Percentiles rank a stretch among this genome's conserved stretches.
phyloP scores from a whole-genome alignment of 2,797 vertebrate species.

The Emydoidea blandingii region DNA sequence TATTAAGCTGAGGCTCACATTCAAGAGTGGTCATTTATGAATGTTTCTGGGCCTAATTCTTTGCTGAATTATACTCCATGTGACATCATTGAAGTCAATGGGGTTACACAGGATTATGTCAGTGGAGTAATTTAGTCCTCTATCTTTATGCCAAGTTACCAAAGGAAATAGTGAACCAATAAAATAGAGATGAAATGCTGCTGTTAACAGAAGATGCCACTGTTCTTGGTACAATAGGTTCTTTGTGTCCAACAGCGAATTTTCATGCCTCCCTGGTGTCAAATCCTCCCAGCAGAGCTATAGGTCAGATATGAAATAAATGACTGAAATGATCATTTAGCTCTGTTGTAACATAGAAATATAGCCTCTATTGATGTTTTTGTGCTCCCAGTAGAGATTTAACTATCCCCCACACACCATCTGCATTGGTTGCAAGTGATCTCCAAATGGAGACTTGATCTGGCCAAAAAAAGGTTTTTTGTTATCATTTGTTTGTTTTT shows the following conservation, averaged over 20 bases:
- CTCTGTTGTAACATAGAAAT: constrained; percentile 11
- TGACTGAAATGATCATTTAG: constrained; percentile 41
- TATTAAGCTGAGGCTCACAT: constrained; percentile 42
- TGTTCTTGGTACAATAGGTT: constrained; percentile 31
- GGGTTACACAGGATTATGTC: constrained; percentile 37
- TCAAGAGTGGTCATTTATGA: constrained; percentile 44
- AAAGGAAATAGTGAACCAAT: constrained; percentile 48
- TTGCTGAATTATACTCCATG: constrained; percentile 54
- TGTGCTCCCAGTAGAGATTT: background rate
- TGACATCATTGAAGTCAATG: constrained; percentile 59
- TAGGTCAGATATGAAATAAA: constrained; percentile 49
- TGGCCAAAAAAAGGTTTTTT: background rate
- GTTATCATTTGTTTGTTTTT: background rate
- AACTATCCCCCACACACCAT: constrained; percentile 5
- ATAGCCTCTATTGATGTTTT: background rate
- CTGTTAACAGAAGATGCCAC: constrained; percentile 47
- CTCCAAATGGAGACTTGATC: constrained; percentile 17
- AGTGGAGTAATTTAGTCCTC: constrained; percentile 53
- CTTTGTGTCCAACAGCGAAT: constrained; percentile 59
- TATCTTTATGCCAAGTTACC: constrained; percentile 54
- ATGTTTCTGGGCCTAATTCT: constrained; percentile 44
- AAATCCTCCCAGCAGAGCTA: constrained; percentile 51
- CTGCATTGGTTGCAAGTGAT: background rate
- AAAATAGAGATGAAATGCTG: constrained; percentile 53
- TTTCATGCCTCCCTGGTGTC: constrained; percentile 66